phyloP scores from a whole-genome alignment of 2,888 invertebrate genomes.

The Pomacea canaliculata region DNA sequence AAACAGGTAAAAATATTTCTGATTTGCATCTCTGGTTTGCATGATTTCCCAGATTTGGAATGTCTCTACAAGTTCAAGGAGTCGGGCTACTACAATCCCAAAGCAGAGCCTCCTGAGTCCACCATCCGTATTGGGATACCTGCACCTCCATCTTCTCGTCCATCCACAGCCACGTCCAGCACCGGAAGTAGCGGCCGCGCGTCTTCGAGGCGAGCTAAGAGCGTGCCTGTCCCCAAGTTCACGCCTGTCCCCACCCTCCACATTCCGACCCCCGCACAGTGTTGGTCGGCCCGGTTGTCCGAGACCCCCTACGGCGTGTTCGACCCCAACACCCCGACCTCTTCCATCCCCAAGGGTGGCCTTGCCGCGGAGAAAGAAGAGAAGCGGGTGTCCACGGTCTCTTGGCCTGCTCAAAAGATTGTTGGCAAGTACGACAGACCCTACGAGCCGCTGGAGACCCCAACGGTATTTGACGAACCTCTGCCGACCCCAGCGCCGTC shows the following conservation, averaged over 20 bases:
- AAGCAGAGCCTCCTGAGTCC: slow-evolving; percentile 38
- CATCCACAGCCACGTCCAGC: slow-evolving; percentile 15
- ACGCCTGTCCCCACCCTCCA: slow-evolving; percentile 45
- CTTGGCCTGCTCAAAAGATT: slow-evolving; percentile 20
- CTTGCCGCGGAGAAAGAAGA: background rate
- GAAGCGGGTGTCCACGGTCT: background rate
- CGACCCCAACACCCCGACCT: background rate
- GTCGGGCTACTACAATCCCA: slow-evolving; percentile 50
- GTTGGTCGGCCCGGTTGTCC: slow-evolving; percentile 49
- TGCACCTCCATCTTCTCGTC: slow-evolving; percentile 29
- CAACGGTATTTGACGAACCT: slow-evolving; percentile 15
- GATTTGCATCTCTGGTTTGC: too few relatives aligned
- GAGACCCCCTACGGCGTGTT: slow-evolving; percentile 45
- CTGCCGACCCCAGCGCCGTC: slow-evolving; percentile 8
- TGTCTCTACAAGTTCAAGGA: slow-evolving; percentile 51
- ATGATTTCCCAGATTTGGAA: slow-evolving; percentile 43
- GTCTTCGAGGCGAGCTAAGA: slow-evolving; percentile 35
- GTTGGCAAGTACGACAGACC: slow-evolving; percentile 18
- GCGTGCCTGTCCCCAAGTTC: slow-evolving; percentile 49
- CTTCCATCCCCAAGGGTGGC: background rate
- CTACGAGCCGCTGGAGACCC: background rate
- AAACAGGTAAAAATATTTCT: too few relatives aligned
- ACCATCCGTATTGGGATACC: slow-evolving; percentile 33
- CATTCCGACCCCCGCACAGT: slow-evolving; percentile 54
- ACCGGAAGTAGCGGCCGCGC: background rate